Base-by-base conservation (phyloP, 1,140 invertebrate genomes). In the Bombus huntii region DNA sequence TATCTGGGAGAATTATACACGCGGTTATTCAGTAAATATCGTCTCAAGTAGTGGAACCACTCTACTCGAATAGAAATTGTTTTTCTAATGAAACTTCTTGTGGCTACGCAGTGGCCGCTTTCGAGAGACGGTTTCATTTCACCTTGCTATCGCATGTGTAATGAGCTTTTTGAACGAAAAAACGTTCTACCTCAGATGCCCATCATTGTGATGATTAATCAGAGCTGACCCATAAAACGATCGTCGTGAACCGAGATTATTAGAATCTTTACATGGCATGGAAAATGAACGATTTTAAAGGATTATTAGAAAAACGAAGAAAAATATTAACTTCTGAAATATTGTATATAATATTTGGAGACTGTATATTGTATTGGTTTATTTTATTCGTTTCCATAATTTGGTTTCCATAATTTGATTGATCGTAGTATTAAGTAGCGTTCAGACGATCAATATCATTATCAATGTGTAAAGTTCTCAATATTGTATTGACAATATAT, bases 141-240 rank as follows among this genome's bases (percentile, higher is more conserved):
- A 65, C 53, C 39, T 22, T 9, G 75, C 75, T 62, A 71, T 79
- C 66, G 39, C 25, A 47, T 34, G 76, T 42, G 68, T 79, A 72
- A 80, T 79, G 76, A 85, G 53, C 62, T 85, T 18, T 22, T 28
- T 47, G 76, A 70, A 85, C 71, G 68, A 85, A 72, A 85, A 42
- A 68, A 66, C 47, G 25, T 47, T 44, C 53, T 28, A 28, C 25
- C 75, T 39, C 25, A 13, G n/a, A 34, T 12, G 15, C 25, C 13
- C 28, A 39, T 68, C 34, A n/a, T 76, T 66, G 72, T n/a, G 42
- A 83, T 25, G 81, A 75, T 75, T 74, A 47, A 47, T 65, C 70
- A 44, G 34, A 39, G 22, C 37, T 15, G 15, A 6, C 37, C 34
- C 22, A 25, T 31, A 77, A 83, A 66, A 53, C 25, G 28, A 57